Evolutionary conservation across 2,888 invertebrate genomes (phyloP), one percentile per base, ranked within the genome.

Genomic region (Hyposoter dolosus): DNA sequence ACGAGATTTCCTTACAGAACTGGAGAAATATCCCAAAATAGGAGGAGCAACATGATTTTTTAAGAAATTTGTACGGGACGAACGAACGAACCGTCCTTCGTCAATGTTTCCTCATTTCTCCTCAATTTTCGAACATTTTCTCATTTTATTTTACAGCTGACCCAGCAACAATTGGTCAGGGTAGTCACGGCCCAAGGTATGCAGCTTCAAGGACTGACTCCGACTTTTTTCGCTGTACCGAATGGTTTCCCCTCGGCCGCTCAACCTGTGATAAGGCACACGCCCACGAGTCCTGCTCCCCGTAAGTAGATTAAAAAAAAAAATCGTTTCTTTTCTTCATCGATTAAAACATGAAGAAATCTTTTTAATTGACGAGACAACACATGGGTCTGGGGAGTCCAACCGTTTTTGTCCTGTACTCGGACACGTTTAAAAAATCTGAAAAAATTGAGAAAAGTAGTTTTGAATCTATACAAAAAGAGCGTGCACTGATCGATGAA

Each of bases 101-200:
- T n/a, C 12, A 72, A 72, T 35, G 1, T 60, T 47, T 78, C 43
- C 10, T 40, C 56, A 1, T 40, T 50, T 43, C 12, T 50, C 35
- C 9, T 28, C 28, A 32, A 66, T 75, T 72, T 45, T 69, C 80
- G 23, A 76, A 65, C 50, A 43, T 88, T 84, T 28, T 72, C 76
- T 28, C 32, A 6, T 68, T 50, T 69, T 82, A 47, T 28, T 87
- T 91, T 92, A 85, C 89, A 94, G 94, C 84, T 94, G 84, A 94
- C 94, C 71, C 95, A 95, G 69, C 96, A 96, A 89, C 95, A 95
- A 85, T 91, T 96, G 84, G 95, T 96, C 63, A 95, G 96, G 83
- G 96, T 96, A 81, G 94, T 96, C 66, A 96, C 96, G 74, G 94
- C 95, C 19, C 96, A 96, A 93, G 96, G 96, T 75, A 95, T 95